Conservation (phyloP, 2,888 invertebrate genomes). For the Orthosia cruda region DNA sequence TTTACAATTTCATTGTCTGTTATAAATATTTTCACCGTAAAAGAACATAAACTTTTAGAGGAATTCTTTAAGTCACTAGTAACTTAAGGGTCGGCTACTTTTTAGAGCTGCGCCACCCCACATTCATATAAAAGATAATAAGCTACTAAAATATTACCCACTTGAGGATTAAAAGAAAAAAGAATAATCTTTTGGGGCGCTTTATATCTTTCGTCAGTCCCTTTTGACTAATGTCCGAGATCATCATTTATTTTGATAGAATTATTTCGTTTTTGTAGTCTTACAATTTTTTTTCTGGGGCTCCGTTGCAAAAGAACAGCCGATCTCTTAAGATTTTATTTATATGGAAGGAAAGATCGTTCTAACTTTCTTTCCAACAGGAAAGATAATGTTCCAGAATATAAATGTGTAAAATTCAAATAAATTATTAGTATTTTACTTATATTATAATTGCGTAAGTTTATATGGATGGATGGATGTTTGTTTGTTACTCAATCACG, state of each 20-base stretch:
- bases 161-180: constrained; percentile 56
- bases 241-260: constrained; percentile 25
- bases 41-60: not conserved
- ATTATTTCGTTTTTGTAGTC: constrained; percentile 7
- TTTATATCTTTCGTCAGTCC: constrained; percentile 45
- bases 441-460: no score
- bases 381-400: no score
- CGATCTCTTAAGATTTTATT: not conserved
- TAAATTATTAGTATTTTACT: no score
- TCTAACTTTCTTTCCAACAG: not conserved
- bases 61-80: not conserved
- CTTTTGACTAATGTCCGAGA: constrained; percentile 41
- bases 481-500: no score
- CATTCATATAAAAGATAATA: constrained; percentile 51
- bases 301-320: not conserved
- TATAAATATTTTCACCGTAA: not conserved
- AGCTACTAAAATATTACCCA: constrained; percentile 60
- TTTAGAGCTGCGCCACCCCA: not conserved
- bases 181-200: constrained; percentile 42
- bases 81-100: constrained; percentile 11
- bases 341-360: no score
- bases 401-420: no score
- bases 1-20: no score
- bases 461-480: no score
- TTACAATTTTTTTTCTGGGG: not conserved